Evolutionary conservation across 2,888 invertebrate species (phyloP), one percentile per base, ranked within the genome.

Genomic region (Amblyteles armatorius): DNA sequence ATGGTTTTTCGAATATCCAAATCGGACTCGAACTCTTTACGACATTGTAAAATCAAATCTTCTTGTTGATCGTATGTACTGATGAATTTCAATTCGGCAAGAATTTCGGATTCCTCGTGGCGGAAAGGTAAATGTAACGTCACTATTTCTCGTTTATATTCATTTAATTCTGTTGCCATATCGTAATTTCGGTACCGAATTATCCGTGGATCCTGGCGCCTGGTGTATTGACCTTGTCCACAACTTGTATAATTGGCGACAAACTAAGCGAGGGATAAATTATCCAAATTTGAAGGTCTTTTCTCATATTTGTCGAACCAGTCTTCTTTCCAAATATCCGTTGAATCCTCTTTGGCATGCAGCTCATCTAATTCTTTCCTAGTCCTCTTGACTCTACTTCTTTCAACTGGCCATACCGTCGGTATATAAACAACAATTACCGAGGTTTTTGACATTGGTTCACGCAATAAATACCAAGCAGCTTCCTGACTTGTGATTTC

Each of bases 381-480:
- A 86, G 88, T 92, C 88, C 86, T 92, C 87, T 82, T 89, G 78
- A 90, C 33, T 90, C 81, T 91, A 86, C 52, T 90, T 76, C 94
- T 89, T 85, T 94, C 94, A 63, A 90, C 71, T 0, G 94, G 93
- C 92, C 92, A 63, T 40, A 40, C 40, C 40, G 40, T 40, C 40
- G 40, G 40, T 9, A 40, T 40, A 11, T 40, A 40, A 40, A 11
- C 11, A 40, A 40, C 2, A 40, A 40, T 40, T 40, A 40, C 40
- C 40, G 40, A 40, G 2, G 1, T 40, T 40, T 91, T 88, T n/a
- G 91, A 92, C 94, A 94, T 94, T 16, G 93, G 92, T 81, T 93
- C 88, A 67, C 93, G 88, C 60, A 94, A 82, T 3, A 94, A 82
- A 90, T 91, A 94, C 93, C 93, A 94, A 65, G 94, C 94, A 55